Base-by-base conservation (phyloP, 2,797 vertebrate genomes). In the Gymnodraco acuticeps region DNA sequence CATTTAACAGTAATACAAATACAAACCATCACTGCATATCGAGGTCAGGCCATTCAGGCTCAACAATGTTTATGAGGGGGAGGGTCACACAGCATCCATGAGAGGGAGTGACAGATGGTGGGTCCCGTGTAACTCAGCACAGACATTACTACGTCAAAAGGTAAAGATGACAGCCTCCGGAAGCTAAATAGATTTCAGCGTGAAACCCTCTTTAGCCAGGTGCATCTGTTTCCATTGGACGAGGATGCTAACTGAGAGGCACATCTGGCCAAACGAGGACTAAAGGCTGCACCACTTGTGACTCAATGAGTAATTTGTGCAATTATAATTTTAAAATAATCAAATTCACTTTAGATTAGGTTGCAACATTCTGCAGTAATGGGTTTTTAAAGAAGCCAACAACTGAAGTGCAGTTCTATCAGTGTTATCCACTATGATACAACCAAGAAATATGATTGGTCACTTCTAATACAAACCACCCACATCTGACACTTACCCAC, bases 1-100 rank as follows among this genome's bases (percentile, higher is more conserved):
- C 70, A 89, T 92, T 90, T 91, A 77, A 67, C 38, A 42, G 38
- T 55, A 56, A 65, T 66, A 79, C 90, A 38, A 79, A 92, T 61
- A 78, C 23, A 81, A 77, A 65, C 58, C 77, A 55, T 53, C 31
- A 42, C 80, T 83, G 64, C 80, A 83, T 87, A 94, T 90, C 47
- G 66, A 93, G 91, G 93, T 94, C 93, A 94, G 85, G 87, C 82
- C 83, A 85, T 68, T 73, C 78, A 78, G 87, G 83, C 78, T 87
- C 80, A 79, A 86, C 82, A 71, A 66, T 83, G 75, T 89, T 78
- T 73, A 80, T 60, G 60, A 51, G 84, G 87, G 84, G 83, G 86
- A 72, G 84, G 88, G 89, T 81, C 78, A 73, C 19, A 54, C 65
- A 83, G 80, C 82, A 86, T 87, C 69, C 65, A 77, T 7, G 63